These are phyloP conservation scores for Synanthedon myopaeformis DNA, from an alignment of 2,888 invertebrate species.

Conservation along the genomic window DNA sequence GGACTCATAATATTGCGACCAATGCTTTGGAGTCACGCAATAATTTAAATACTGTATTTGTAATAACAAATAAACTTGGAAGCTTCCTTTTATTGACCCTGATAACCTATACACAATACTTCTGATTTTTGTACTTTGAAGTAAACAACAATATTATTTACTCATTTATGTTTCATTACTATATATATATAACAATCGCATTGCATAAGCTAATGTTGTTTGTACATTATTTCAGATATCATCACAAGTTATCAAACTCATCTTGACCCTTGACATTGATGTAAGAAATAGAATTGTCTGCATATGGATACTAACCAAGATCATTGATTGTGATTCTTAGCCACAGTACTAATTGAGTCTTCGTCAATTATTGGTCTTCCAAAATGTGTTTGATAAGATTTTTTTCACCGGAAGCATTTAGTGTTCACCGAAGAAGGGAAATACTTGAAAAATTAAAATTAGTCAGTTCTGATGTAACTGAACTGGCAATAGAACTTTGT, in stretches of 20 bases:
- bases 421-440: conserved; percentile 70
- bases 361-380: conserved; percentile 1
- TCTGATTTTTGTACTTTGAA: neutral
- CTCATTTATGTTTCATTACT: neutral
- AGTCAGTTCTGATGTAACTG: conserved; percentile 53
- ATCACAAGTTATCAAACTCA: conserved; percentile 23
- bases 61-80: too few relatives aligned
- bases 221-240: conserved; percentile 43
- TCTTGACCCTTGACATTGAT: conserved; percentile 61
- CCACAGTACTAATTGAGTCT: neutral
- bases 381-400: conserved; percentile 71
- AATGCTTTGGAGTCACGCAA: too few relatives aligned
- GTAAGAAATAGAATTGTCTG: conserved; percentile 25
- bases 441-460: conserved; percentile 66
- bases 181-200: conserved; percentile 7
- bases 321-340: neutral
- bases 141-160: neutral
- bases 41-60: too few relatives aligned
- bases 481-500: conserved; percentile 80
- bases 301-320: neutral
- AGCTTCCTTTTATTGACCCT: too few relatives aligned
- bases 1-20: too few relatives aligned
- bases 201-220: conserved; percentile 59
- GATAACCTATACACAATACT: too few relatives aligned
- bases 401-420: conserved; percentile 73